These are phyloP conservation scores for Auanema freiburgensis DNA, from an alignment of 2,888 invertebrate genomes.

Conservation along the genomic window DNA sequence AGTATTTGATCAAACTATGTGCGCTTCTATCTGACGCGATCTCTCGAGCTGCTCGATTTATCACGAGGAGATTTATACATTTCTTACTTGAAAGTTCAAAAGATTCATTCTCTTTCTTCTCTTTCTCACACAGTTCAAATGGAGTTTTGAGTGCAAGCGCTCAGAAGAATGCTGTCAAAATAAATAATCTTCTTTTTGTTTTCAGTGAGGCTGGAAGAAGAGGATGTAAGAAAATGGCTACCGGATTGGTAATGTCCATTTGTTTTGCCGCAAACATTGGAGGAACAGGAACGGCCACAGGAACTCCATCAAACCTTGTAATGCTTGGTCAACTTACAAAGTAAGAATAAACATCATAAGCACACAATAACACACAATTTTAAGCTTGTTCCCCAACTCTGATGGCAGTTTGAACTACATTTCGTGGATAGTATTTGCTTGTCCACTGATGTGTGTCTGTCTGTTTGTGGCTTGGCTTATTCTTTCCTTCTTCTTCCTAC, in stretches of 20 bases:
- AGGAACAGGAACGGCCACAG: constrained; percentile 59
- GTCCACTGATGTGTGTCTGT: constrained; percentile 49
- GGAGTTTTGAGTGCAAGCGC: too few relatives aligned
- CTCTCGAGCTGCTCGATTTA: neutral
- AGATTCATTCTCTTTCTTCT: too few relatives aligned
- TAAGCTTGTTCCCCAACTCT: constrained; percentile 49
- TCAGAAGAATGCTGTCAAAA: too few relatives aligned
- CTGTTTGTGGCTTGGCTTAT: constrained; percentile 46
- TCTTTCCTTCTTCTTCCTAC: constrained; percentile 42
- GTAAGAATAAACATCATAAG: constrained; percentile 28
- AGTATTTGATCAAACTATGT: too few relatives aligned
- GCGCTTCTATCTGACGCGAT: too few relatives aligned
- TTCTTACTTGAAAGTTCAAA: neutral
- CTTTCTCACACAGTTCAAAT: too few relatives aligned
- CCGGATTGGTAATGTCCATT: constrained; percentile 56
- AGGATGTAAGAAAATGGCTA: constrained; percentile 51
- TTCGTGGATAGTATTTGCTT: constrained; percentile 58
- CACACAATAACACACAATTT: constrained; percentile 6
- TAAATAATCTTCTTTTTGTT: neutral
- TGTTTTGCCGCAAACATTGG: constrained; percentile 61
- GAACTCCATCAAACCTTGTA: constrained; percentile 60
- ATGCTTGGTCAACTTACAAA: constrained; percentile 54
- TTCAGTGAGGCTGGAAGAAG: constrained; percentile 32
- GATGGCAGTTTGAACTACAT: constrained; percentile 55
- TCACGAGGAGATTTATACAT: neutral